A percentile compares a stretch with the other conserved stretches of the same genome.
Evolutionary conservation across 2,888 invertebrate species (phyloP).

Genomic region (Watsonalla binaria): DNA sequence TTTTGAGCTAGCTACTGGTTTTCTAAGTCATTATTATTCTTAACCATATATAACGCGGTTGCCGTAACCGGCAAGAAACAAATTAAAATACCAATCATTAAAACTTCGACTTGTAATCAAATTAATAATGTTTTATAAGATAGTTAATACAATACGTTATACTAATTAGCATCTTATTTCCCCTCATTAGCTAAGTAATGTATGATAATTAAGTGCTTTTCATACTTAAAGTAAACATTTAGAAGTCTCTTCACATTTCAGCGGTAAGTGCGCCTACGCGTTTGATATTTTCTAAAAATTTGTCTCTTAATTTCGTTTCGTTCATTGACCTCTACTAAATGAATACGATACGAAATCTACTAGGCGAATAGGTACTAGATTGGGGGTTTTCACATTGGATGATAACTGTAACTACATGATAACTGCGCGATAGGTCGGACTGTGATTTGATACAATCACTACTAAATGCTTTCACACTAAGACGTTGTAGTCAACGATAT

Average conservation of each 20-base stretch:
- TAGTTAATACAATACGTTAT: background rate
- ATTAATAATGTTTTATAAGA: background rate
- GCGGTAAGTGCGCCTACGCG: constrained; percentile 2
- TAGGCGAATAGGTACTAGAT: too few relatives aligned
- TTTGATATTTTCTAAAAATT: constrained; percentile 17
- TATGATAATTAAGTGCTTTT: background rate
- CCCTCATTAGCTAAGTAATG: background rate
- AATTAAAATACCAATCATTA: background rate
- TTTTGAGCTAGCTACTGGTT: too few relatives aligned
- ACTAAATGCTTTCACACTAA: too few relatives aligned
- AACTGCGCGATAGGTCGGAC: too few relatives aligned
- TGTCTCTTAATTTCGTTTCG: constrained; percentile 45
- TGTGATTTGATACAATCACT: too few relatives aligned
- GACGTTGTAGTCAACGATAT: too few relatives aligned
- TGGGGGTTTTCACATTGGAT: too few relatives aligned
- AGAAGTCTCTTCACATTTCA: background rate
- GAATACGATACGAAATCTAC: too few relatives aligned
- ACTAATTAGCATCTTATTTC: constrained; percentile 1
- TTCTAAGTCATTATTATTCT: too few relatives aligned
- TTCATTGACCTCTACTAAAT: too few relatives aligned
- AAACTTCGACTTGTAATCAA: background rate
- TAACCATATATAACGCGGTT: too few relatives aligned
- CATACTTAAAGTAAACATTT: background rate
- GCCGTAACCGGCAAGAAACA: background rate
- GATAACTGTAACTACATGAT: too few relatives aligned